Conservation (phyloP, 2,797 vertebrate genomes). For the Podargus strigoides region DNA sequence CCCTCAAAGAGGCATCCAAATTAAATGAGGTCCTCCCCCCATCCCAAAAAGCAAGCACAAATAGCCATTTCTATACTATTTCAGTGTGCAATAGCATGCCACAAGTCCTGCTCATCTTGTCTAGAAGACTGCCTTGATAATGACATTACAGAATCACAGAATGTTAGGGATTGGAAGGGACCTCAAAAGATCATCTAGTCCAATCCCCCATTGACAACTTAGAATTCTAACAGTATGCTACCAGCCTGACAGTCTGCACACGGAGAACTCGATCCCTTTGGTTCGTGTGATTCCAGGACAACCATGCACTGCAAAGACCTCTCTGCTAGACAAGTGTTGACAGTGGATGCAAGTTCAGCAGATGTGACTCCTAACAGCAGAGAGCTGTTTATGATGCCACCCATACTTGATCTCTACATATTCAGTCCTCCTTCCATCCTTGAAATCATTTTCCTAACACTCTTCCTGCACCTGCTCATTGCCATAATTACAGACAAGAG, state of each 20-base stretch:
- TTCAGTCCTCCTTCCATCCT: neutral
- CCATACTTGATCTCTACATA: neutral
- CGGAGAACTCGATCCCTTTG: neutral
- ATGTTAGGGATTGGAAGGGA: too few species aligned
- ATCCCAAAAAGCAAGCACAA: neutral
- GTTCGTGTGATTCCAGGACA: neutral
- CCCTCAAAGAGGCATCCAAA: neutral
- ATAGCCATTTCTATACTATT: neutral
- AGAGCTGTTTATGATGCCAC: neutral
- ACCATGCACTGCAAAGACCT: neutral
- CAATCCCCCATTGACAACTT: too few species aligned
- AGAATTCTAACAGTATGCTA: neutral
- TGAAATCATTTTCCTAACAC: neutral
- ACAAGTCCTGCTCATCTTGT: neutral
- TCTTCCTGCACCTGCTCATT: neutral
- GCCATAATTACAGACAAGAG: neutral
- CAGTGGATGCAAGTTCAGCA: neutral
- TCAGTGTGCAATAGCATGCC: neutral
- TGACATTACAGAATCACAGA: too few species aligned
- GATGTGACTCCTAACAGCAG: neutral
- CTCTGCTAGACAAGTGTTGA: neutral
- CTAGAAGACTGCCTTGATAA: neutral
- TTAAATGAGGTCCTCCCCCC: neutral
- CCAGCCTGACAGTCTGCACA: neutral
- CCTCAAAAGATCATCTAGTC: too few species aligned